phyloP scores from a whole-genome alignment of 1,140 invertebrate genomes.

The Periplaneta americana region DNA sequence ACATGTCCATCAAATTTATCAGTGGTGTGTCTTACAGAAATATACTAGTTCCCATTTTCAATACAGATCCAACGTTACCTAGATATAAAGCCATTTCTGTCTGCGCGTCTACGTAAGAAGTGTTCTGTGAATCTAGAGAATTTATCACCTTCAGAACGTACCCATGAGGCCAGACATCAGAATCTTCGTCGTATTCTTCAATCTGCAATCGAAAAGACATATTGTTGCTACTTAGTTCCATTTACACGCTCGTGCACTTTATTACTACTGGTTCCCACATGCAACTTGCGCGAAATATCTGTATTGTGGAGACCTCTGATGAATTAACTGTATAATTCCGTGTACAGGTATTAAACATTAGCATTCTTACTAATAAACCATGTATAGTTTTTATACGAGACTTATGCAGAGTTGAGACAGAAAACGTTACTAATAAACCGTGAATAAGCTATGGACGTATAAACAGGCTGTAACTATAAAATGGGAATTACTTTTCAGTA shows the following conservation, averaged over 20 bases:
- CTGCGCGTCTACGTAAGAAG: constrained; percentile 60
- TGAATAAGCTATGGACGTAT: too few relatives aligned
- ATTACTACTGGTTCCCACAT: neutral
- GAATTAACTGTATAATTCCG: neutral
- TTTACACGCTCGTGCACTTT: neutral
- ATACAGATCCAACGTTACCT: constrained; percentile 36
- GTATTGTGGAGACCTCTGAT: neutral
- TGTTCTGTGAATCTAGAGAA: constrained; percentile 66
- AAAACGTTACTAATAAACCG: too few relatives aligned
- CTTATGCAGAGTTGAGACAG: too few relatives aligned
- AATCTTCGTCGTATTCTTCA: neutral
- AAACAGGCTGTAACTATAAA: too few relatives aligned
- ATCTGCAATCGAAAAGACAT: neutral
- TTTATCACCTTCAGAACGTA: constrained; percentile 82
- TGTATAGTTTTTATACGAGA: too few relatives aligned
- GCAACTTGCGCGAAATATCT: neutral
- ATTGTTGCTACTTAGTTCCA: neutral
- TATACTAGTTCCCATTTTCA: neutral
- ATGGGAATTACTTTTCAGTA: too few relatives aligned
- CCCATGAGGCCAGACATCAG: constrained; percentile 37
- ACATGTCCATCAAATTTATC: neutral
- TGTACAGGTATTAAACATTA: neutral
- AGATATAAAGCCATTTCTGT: constrained; percentile 61
- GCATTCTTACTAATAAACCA: neutral
- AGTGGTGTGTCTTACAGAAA: neutral